Conservation (phyloP, 2,113 vertebrate genomes). For the Saccopteryx leptura region DNA sequence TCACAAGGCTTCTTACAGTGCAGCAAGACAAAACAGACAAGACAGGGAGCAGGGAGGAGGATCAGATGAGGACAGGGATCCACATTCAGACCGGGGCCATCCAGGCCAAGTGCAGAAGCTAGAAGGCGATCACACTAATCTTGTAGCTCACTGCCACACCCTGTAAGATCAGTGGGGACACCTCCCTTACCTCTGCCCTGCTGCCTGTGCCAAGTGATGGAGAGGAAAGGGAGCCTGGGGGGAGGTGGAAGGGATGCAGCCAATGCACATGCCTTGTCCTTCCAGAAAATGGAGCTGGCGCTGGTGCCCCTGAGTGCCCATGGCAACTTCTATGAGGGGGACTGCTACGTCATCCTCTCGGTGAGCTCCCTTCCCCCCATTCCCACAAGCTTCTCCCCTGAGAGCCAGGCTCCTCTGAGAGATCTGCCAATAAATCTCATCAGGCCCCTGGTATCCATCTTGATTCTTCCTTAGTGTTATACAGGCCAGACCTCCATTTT, state of each 20-base stretch:
- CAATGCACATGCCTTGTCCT: background rate
- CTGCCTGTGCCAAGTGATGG: background rate
- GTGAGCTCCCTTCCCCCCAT: constrained; percentile 86
- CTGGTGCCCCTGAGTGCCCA: constrained; percentile 90
- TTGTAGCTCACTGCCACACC: background rate
- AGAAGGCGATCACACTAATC: background rate
- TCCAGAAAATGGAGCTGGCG: constrained; percentile 94
- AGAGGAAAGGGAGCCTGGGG: background rate
- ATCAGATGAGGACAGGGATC: background rate
- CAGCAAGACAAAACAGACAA: background rate
- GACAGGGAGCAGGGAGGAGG: background rate
- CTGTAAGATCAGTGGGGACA: background rate
- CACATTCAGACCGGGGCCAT: background rate
- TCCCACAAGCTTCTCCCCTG: background rate
- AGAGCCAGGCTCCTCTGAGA: background rate
- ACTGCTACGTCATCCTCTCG: constrained; percentile 94
- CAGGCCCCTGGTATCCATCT: background rate
- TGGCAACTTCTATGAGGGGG: constrained; percentile 95
- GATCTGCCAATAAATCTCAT: background rate
- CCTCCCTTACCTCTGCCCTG: background rate
- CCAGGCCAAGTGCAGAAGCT: background rate
- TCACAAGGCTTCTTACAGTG: background rate
- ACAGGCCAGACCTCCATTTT: background rate
- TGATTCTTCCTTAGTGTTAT: background rate
- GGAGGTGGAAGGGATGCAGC: background rate